phyloP scores from a whole-genome alignment of 1,140 invertebrate species.

The Trichonephila clavipes region DNA sequence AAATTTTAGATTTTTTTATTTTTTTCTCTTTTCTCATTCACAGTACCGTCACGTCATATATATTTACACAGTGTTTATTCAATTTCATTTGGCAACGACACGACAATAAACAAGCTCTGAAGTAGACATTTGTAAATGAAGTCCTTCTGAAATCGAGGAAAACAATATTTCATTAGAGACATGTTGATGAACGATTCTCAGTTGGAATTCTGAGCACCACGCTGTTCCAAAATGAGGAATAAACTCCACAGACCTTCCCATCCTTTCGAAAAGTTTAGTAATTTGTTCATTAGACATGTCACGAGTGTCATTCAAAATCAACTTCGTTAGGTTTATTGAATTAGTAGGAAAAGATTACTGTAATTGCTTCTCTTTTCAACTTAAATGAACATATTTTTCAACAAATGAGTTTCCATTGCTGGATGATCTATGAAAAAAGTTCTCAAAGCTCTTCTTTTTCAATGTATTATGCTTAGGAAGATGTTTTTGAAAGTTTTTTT shows the following conservation, averaged over 20 bases:
- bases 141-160: background rate
- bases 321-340: background rate
- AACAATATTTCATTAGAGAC: conserved; percentile 41
- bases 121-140: conserved; percentile 40
- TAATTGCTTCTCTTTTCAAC: background rate
- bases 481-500: too few species aligned
- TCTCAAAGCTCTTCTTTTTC: too few species aligned
- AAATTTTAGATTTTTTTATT: background rate
- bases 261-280: background rate
- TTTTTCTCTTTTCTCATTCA: background rate
- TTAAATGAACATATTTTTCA: background rate
- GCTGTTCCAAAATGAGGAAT: conserved; percentile 65
- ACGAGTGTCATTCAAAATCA: background rate
- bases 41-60: background rate
- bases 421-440: too few species aligned
- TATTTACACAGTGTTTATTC: conserved; percentile 4
- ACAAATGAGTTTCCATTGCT: too few species aligned
- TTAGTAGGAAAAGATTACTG: background rate
- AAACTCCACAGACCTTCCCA: background rate
- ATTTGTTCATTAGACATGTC: background rate
- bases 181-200: conserved; percentile 60
- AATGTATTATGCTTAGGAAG: too few species aligned
- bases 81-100: conserved; percentile 16
- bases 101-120: background rate
- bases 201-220: conserved; percentile 52